Evolutionary conservation across 2,888 invertebrate species (phyloP).

Genomic region (Amphipyra berbera): DNA sequence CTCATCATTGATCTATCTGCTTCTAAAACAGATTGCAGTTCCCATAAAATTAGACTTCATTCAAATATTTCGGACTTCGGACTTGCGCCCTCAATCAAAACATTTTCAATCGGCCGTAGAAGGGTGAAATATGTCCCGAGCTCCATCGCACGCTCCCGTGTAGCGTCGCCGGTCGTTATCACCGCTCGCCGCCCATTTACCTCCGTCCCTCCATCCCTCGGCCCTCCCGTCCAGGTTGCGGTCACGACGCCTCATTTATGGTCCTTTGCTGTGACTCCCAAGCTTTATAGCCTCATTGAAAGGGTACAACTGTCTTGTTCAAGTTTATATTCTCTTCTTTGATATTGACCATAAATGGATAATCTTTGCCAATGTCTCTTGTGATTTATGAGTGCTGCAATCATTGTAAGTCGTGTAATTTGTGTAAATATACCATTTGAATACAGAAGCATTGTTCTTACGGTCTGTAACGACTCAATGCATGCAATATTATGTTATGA

Average conservation of each 20-base stretch:
- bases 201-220: constrained; percentile 17
- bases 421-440: constrained; percentile 30
- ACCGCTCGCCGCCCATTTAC: constrained; percentile 24
- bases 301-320: constrained; percentile 15
- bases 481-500: constrained; percentile 7
- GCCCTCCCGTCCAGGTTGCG: constrained; percentile 27
- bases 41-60: not conserved
- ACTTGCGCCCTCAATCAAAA: constrained; percentile 12
- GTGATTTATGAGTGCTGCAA: constrained; percentile 23
- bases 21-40: too few relatives aligned
- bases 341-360: constrained; percentile 22
- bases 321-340: constrained; percentile 22
- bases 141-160: constrained; percentile 26
- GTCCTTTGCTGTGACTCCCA: constrained; percentile 27
- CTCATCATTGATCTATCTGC: not conserved
- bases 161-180: constrained; percentile 48
- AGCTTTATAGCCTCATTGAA: constrained; percentile 39
- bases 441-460: constrained; percentile 13
- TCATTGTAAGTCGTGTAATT: constrained; percentile 29
- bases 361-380: constrained; percentile 11
- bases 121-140: constrained; percentile 57
- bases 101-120: constrained; percentile 34
- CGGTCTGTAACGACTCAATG: constrained; percentile 9
- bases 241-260: constrained; percentile 44
- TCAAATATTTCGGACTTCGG: not conserved